These are phyloP conservation scores for Columbina picui DNA, from an alignment of 2,113 vertebrate species.

Conservation along the genomic window DNA sequence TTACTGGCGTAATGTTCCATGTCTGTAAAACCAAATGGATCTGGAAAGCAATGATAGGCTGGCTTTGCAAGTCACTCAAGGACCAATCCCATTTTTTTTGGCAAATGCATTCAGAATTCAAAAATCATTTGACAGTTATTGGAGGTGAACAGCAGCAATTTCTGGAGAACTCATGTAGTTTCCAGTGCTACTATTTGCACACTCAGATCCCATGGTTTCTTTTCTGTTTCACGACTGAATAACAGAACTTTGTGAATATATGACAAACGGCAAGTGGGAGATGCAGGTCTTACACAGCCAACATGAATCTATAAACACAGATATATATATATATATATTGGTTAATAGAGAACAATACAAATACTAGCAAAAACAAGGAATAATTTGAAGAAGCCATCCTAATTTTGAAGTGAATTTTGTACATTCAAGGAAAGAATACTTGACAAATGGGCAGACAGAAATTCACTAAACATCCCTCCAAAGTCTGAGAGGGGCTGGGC, in stretches of 20 bases:
- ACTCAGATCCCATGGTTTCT: not conserved
- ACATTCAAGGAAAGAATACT: not conserved
- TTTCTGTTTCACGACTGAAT: not conserved
- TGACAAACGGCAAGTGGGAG: not conserved
- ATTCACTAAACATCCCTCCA: not conserved
- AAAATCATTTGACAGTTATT: not conserved
- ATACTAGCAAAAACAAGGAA: not conserved
- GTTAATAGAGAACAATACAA: not conserved
- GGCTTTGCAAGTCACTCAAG: not conserved
- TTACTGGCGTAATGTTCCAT: not conserved
- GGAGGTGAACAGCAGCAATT: not conserved
- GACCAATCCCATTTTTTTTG: not conserved
- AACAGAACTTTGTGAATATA: not conserved
- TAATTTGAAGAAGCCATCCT: not conserved
- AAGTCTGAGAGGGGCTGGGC: not conserved
- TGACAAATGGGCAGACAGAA: not conserved
- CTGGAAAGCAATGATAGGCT: not conserved
- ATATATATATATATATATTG: not conserved
- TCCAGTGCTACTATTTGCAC: not conserved
- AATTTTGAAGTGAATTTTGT: not conserved
- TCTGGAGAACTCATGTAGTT: not conserved
- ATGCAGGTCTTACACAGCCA: not conserved
- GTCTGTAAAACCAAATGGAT: not conserved
- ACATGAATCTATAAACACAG: not conserved
- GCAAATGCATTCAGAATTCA: not conserved